These are phyloP conservation scores for Oryzias woworae DNA, from an alignment of 2,113 vertebrate genomes.

Conservation along the genomic window DNA sequence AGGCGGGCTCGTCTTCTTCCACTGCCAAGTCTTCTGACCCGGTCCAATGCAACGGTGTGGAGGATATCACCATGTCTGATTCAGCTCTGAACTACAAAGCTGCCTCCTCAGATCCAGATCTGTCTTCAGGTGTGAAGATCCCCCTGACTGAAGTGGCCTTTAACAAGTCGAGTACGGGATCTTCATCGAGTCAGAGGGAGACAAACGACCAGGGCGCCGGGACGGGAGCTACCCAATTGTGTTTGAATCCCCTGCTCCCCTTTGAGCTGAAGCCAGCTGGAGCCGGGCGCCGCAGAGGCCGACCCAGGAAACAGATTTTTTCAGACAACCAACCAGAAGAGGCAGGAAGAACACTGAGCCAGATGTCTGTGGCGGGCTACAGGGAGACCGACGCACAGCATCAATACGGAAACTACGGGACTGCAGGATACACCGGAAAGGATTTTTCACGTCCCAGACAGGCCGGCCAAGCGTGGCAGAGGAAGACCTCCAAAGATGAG, in stretches of 20 bases:
- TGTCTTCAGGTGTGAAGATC: fast-evolving
- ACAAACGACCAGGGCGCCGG: background rate
- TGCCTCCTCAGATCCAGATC: background rate
- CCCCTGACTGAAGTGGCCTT: background rate
- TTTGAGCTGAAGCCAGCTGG: too few species aligned
- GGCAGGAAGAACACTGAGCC: too few species aligned
- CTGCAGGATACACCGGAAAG: fast-evolving
- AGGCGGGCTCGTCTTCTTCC: background rate
- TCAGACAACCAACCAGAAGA: too few species aligned
- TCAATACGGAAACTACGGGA: background rate
- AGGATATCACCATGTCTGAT: background rate
- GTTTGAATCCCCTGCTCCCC: background rate
- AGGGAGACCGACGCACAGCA: background rate
- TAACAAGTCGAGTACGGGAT: slow-evolving; percentile 13
- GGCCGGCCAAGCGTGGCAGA: slow-evolving; percentile 17
- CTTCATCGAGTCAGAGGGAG: background rate
- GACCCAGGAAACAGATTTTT: slow-evolving; percentile 30
- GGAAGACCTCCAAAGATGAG: slow-evolving; percentile 47
- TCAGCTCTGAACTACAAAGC: background rate
- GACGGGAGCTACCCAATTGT: background rate
- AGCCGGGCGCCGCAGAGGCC: slow-evolving; percentile 5
- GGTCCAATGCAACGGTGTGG: background rate
- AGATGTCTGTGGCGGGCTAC: background rate
- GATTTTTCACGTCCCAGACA: background rate
- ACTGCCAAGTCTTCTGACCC: background rate